Conservation (phyloP, 2,113 vertebrate genomes). For the Mugil cephalus region DNA sequence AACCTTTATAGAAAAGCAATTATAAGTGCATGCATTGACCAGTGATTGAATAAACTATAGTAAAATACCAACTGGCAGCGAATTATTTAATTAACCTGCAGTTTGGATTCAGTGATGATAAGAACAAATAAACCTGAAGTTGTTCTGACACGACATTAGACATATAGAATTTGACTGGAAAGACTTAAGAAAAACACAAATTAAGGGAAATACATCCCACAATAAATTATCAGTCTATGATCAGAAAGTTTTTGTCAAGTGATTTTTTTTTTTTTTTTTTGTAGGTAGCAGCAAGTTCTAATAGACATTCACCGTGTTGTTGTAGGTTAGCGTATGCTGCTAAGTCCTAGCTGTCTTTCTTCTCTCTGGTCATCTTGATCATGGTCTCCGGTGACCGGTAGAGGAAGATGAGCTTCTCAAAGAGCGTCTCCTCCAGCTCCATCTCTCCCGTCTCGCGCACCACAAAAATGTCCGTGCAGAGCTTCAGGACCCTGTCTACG, state of each 20-base stretch:
- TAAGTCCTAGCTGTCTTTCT: slow-evolving; percentile 71
- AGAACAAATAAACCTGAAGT: not conserved
- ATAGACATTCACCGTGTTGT: not conserved
- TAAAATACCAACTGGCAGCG: slow-evolving; percentile 12
- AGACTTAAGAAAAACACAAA: no score
- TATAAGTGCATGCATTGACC: slow-evolving; percentile 61
- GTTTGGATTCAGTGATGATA: no score
- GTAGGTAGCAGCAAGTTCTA: no score
- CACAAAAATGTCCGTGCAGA: slow-evolving; percentile 84
- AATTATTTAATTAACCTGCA: slow-evolving; percentile 17
- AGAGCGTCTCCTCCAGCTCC: slow-evolving; percentile 86
- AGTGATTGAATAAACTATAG: not conserved
- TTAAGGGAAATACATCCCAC: not conserved
- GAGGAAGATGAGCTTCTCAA: slow-evolving; percentile 85
- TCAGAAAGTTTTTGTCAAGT: not conserved
- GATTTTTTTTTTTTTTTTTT: no score
- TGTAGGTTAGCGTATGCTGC: no score
- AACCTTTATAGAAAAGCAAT: slow-evolving; percentile 20
- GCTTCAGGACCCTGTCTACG: slow-evolving; percentile 84
- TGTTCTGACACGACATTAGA: not conserved
- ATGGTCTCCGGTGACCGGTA: slow-evolving; percentile 80
- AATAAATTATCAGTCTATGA: not conserved
- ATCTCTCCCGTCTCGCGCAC: slow-evolving; percentile 84
- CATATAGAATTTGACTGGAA: no score
- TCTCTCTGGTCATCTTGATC: slow-evolving; percentile 82